These are phyloP conservation scores for Monomorium pharaonis DNA, from an alignment of 1,140 invertebrate genomes.

Conservation along the genomic window DNA sequence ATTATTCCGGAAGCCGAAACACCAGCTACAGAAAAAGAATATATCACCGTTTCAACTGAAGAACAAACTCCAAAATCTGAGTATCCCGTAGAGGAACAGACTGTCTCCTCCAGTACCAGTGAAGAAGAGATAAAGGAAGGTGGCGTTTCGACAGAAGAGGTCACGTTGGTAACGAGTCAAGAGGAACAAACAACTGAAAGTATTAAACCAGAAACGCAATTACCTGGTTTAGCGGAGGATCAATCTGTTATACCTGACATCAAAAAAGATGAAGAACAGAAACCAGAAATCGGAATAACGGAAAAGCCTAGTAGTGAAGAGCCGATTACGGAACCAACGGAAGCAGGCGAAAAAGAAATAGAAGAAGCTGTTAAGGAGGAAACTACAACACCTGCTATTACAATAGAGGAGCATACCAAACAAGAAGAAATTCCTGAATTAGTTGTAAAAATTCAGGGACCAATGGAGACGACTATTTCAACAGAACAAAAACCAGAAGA, in stretches of 20 bases:
- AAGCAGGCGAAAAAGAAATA: constrained; percentile 22
- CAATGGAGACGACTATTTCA: neutral
- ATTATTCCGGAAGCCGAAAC: neutral
- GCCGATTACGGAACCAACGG: constrained; percentile 39
- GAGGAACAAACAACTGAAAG: constrained; percentile 26
- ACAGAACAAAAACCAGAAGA: constrained; percentile 40
- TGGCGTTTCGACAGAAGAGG: constrained; percentile 35
- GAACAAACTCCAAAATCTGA: constrained; percentile 30
- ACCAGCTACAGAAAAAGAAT: constrained; percentile 14
- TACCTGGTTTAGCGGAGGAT: constrained; percentile 25
- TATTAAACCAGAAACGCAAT: constrained; percentile 23
- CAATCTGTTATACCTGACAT: constrained; percentile 15
- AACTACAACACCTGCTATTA: constrained; percentile 44
- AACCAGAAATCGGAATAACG: constrained; percentile 57
- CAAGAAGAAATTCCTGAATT: constrained; percentile 54
- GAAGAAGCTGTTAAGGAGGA: constrained; percentile 25
- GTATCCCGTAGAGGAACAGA: neutral
- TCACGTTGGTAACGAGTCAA: constrained; percentile 10
- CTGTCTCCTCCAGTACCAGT: neutral
- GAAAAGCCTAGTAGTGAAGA: constrained; percentile 50
- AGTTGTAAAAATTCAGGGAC: constrained; percentile 26
- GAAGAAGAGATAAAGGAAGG: constrained; percentile 24
- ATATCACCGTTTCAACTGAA: neutral
- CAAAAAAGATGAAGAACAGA: constrained; percentile 51
- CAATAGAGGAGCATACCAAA: constrained; percentile 34